Base-by-base conservation (phyloP, 2,888 invertebrate species). In the Tachina fera region DNA sequence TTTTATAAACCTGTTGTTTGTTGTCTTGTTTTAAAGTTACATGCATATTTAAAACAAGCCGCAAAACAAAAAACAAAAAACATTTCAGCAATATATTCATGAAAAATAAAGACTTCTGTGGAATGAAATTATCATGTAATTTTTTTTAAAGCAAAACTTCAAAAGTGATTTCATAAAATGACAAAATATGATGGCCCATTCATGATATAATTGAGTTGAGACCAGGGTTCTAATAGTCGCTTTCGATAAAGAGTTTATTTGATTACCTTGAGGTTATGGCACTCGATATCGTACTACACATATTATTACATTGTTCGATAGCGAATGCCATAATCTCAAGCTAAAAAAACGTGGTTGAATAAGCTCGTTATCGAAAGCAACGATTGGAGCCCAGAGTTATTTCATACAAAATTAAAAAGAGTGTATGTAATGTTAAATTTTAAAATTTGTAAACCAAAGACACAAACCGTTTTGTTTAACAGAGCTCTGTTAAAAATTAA, bases 1-100 rank as follows among this genome's bases (percentile, higher is more conserved):
- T 51, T 67, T 43, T 13, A 39, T 14, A 74, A 74, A 74, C 77
- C 68, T 77, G 68, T 75, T 74, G 53, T 51, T 75, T 74, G 53
- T 51, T 75, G 68, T 60, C 47, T 39, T 47, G 45, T 39, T 49
- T 65, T 19, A 39, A 47, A 53, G 10, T 45, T 47, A 31, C 31
- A 3, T 31, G n/a, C 3, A 45, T n/a, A 10, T 16, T 45, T 19
- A 45, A 63, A 43, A 63, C 16, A 45, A n/a, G 9, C 16, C 4
- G 6, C 5, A 31, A 31, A 31, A 2, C 2, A 43, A 14, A 31
- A 31, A 31, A 2, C 2, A 43, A 14, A 11, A 51, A 63, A 63
- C 43, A 43, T 45, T 19, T 45, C 39, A 60, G 49, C 9, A 31
- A 71, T 45, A n/a, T 77, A 68, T 77, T 58, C 68, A 77, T 60